Evolutionary conservation across 2,888 invertebrate species (phyloP).

Genomic region (Cryptosula pallasiana): DNA sequence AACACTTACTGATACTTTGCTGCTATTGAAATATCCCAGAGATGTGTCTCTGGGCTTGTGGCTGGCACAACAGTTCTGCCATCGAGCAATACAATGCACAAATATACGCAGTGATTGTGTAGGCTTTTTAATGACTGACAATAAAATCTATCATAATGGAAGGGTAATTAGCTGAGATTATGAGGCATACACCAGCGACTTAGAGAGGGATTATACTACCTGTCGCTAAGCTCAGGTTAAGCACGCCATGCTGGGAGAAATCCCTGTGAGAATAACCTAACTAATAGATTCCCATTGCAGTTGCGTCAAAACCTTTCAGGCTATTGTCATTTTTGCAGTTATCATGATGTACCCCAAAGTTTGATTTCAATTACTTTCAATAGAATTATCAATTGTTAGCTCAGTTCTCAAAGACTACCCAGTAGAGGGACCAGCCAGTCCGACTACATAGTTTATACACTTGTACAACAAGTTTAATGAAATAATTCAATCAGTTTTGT

Average conservation of each 20-base stretch:
- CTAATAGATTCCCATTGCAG: not conserved
- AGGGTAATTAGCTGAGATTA: too few relatives aligned
- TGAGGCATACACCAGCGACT: too few relatives aligned
- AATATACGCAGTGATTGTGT: not conserved
- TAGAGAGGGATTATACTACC: too few relatives aligned
- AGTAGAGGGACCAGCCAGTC: too few relatives aligned
- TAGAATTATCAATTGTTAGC: too few relatives aligned
- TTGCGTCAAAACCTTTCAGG: too few relatives aligned
- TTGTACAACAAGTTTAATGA: not conserved
- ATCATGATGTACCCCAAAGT: not conserved
- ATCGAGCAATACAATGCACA: not conserved
- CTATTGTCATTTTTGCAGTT: too few relatives aligned
- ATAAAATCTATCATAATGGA: not conserved
- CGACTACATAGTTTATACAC: not conserved
- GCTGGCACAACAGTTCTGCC: not conserved
- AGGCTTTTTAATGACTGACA: not conserved
- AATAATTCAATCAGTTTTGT: not conserved
- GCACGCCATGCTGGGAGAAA: not conserved
- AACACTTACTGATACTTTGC: not conserved
- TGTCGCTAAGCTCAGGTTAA: not conserved
- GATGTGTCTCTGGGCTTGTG: not conserved
- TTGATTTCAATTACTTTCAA: too few relatives aligned
- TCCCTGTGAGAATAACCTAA: not conserved
- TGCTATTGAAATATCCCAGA: too few relatives aligned
- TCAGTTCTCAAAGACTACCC: too few relatives aligned